phyloP scores from a whole-genome alignment of 2,113 vertebrate genomes.

The Ceyx melanurus region DNA sequence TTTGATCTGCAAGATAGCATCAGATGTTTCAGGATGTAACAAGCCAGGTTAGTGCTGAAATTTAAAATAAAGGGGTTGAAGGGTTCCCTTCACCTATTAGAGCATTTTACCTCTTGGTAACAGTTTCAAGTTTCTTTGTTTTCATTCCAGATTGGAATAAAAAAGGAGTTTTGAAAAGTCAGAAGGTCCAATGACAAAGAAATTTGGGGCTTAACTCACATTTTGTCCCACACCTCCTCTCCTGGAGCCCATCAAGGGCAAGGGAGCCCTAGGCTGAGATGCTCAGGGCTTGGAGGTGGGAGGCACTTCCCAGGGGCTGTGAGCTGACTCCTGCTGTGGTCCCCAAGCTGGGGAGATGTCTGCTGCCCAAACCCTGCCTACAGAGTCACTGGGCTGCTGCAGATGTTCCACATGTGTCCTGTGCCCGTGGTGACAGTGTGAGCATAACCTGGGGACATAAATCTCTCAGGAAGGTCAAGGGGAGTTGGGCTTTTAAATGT shows the following conservation, averaged over 20 bases:
- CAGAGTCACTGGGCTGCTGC: background rate
- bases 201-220: rapidly evolving
- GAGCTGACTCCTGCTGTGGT: background rate
- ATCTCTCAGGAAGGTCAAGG: background rate
- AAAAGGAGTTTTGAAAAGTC: background rate
- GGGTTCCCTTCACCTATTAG: background rate
- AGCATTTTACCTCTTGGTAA: background rate
- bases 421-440: rapidly evolving
- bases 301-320: background rate
- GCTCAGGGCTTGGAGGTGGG: background rate
- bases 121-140: background rate
- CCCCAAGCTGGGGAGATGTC: background rate
- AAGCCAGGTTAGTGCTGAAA: slow-evolving; percentile 12
- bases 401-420: background rate
- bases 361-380: background rate
- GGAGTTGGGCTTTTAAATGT: background rate
- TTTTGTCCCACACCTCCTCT: background rate
- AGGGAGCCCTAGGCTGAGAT: background rate
- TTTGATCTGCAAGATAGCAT: slow-evolving; percentile 57
- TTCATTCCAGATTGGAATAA: background rate
- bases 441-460: background rate
- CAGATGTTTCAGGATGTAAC: slow-evolving; percentile 53
- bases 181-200: background rate
- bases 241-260: background rate
- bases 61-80: background rate